A percentile compares a stretch with the other conserved stretches of the same genome.
phyloP scores from a whole-genome alignment of 1,140 invertebrate species.

The Sycophila sp. region DNA sequence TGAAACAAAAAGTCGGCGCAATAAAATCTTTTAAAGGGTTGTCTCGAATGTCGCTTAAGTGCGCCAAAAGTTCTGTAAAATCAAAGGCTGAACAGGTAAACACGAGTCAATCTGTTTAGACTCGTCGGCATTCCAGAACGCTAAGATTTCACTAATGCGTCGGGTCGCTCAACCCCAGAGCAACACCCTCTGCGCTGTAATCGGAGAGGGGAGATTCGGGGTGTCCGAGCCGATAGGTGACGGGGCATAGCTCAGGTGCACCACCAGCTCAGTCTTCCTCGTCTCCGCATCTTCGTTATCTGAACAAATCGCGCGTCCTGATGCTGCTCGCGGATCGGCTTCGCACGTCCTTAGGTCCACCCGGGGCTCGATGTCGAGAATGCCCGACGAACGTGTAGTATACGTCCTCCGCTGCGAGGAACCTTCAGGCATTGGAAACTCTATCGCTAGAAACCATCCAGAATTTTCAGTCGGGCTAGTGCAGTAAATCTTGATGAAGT shows the following conservation, averaged over 20 bases:
- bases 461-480: conserved; percentile 6
- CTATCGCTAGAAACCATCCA: not conserved
- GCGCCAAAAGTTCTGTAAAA: too few relatives aligned
- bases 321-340: not conserved
- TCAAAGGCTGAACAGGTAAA: too few relatives aligned
- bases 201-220: not conserved
- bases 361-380: too few relatives aligned
- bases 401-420: too few relatives aligned
- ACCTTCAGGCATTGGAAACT: too few relatives aligned
- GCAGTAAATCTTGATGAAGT: too few relatives aligned
- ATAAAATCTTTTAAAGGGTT: too few relatives aligned
- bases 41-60: not conserved
- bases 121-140: not conserved
- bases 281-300: conserved; percentile 1
- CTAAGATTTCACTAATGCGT: not conserved
- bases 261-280: not conserved
- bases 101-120: not conserved
- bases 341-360: not conserved
- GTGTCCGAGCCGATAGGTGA: conserved; percentile 4
- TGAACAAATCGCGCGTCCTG: not conserved
- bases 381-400: too few relatives aligned
- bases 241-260: conserved; percentile 10
- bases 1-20: too few relatives aligned
- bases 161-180: not conserved
- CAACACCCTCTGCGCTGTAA: not conserved